phyloP scores from a whole-genome alignment of 2,797 vertebrate species.

The Pseudocheirus occidentalis region DNA sequence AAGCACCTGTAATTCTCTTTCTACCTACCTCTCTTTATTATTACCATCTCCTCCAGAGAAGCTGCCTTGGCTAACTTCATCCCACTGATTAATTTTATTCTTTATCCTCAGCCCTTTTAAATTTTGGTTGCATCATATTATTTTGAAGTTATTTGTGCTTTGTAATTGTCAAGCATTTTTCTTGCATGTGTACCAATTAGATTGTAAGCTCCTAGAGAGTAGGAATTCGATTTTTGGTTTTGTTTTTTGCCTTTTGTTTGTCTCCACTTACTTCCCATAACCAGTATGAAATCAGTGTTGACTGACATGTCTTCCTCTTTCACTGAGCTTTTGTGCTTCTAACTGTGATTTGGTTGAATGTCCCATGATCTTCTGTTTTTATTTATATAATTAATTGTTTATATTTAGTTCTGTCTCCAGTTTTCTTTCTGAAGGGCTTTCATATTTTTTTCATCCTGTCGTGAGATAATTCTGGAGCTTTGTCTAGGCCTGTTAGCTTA shows the following conservation, averaged over 20 bases:
- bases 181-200: slow-evolving; percentile 26
- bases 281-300: slow-evolving; percentile 27
- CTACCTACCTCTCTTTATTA: not conserved
- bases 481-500: slow-evolving; percentile 31
- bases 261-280: not conserved
- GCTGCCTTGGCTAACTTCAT: slow-evolving; percentile 23
- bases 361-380: slow-evolving; percentile 32
- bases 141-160: slow-evolving; percentile 36
- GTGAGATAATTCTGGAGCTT: slow-evolving; percentile 23
- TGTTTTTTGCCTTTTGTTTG: slow-evolving; percentile 27
- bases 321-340: slow-evolving; percentile 26
- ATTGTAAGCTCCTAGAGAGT: slow-evolving; percentile 47
- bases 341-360: slow-evolving; percentile 13
- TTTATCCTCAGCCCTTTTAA: slow-evolving; percentile 54
- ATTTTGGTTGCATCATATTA: slow-evolving; percentile 57
- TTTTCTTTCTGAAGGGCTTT: slow-evolving; percentile 43
- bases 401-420: not conserved
- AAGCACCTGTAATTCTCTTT: slow-evolving; percentile 27
- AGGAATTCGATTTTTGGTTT: slow-evolving; percentile 46
- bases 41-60: not conserved
- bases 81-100: slow-evolving; percentile 32
- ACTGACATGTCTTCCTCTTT: slow-evolving; percentile 28
- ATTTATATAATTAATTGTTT: slow-evolving; percentile 44
- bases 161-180: slow-evolving; percentile 39
- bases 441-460: not conserved